Percentiles rank a stretch among this genome's conserved stretches.
Conservation (phyloP, 2,888 invertebrate species). For the Synergus itoensis region DNA sequence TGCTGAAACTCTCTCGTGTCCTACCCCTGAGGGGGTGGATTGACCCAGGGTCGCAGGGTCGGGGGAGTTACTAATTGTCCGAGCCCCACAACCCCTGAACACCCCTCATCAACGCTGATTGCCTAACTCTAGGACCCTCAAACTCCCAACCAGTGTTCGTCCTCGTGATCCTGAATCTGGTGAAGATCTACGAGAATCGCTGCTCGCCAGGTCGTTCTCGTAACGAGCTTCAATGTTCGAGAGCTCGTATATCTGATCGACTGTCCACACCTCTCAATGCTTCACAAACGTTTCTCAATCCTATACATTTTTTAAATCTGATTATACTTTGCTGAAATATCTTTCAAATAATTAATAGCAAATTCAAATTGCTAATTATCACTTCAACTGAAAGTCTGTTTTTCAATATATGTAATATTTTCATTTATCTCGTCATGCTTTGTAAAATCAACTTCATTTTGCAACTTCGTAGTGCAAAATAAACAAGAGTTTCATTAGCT, state of each 20-base stretch:
- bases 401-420: not conserved
- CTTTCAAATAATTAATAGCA: no score
- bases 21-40: conserved; percentile 27
- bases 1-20: conserved; percentile 41
- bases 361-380: no score
- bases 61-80: conserved; percentile 73
- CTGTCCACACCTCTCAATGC: not conserved
- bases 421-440: not conserved
- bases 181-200: conserved; percentile 35
- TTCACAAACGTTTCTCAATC: not conserved
- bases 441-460: not conserved
- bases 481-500: conserved; percentile 7
- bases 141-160: conserved; percentile 60
- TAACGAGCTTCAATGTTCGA: conserved; percentile 35
- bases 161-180: conserved; percentile 59
- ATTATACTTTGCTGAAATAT: no score
- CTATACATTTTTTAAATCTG: no score
- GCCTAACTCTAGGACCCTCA: conserved; percentile 76
- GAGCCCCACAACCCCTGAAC: conserved; percentile 68
- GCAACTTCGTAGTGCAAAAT: not conserved
- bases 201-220: conserved; percentile 25
- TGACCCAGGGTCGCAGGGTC: conserved; percentile 37
- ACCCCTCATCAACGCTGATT: conserved; percentile 77
- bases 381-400: not conserved
- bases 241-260: conserved; percentile 2